A percentile compares a stretch with the other conserved stretches of the same genome.
These are phyloP conservation scores for Drosophila prostipennis DNA, from an alignment of 2,888 invertebrate species.

Conservation along the genomic window DNA sequence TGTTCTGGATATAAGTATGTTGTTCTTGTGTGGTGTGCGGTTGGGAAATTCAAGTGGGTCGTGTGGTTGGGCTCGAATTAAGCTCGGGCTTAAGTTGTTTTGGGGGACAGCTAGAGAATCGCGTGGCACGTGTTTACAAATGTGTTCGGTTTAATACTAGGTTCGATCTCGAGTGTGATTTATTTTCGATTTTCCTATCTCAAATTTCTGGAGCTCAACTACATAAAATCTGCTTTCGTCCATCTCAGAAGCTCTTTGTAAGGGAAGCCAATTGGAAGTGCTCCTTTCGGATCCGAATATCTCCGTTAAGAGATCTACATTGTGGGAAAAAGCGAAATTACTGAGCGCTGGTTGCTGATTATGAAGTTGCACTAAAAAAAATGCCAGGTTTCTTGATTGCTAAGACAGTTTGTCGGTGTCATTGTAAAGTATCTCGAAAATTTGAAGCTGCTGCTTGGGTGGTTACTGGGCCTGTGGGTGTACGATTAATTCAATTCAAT, in stretches of 20 bases:
- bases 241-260: slow-evolving; percentile 21
- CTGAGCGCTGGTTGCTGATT: slow-evolving; percentile 25
- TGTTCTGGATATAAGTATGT: slow-evolving; percentile 55
- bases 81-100: slow-evolving; percentile 58
- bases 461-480: slow-evolving; percentile 43
- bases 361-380: slow-evolving; percentile 11
- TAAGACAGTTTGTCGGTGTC: slow-evolving; percentile 36
- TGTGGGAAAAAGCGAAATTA: slow-evolving; percentile 18
- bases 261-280: slow-evolving; percentile 8
- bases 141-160: slow-evolving; percentile 31
- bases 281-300: slow-evolving; percentile 13
- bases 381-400: slow-evolving; percentile 30
- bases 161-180: slow-evolving; percentile 22
- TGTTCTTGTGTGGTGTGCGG: slow-evolving; percentile 40
- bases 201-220: background rate
- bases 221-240: slow-evolving; percentile 23
- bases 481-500: slow-evolving; percentile 37
- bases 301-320: background rate
- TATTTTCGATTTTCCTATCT: slow-evolving; percentile 2
- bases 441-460: slow-evolving; percentile 44
- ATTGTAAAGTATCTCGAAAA: slow-evolving; percentile 45
- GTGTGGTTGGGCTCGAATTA: slow-evolving; percentile 48
- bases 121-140: slow-evolving; percentile 26
- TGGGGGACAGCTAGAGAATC: slow-evolving; percentile 17
- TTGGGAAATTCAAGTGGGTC: slow-evolving; percentile 32